These are phyloP conservation scores for Drosophila persimilis DNA, from an alignment of 1,140 invertebrate genomes.

Conservation along the genomic window DNA sequence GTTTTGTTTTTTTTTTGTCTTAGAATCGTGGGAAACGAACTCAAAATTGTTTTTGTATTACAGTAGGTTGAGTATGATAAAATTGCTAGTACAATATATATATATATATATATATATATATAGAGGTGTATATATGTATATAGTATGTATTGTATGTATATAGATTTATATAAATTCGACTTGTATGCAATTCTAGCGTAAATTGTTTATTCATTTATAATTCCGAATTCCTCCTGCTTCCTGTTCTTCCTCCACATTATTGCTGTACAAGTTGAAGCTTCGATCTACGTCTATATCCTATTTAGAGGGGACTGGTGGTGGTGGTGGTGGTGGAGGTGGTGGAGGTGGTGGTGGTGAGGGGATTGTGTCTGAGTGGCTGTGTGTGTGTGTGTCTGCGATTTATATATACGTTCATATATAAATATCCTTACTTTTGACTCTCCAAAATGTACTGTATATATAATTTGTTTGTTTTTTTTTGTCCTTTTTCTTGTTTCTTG, in stretches of 20 bases:
- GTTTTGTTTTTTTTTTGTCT: slow-evolving; percentile 25
- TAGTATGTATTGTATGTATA: slow-evolving; percentile 42
- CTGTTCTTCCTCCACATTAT: slow-evolving; percentile 15
- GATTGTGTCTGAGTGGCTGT: slow-evolving; percentile 23
- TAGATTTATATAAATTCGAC: slow-evolving; percentile 77
- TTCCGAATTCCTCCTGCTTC: slow-evolving; percentile 9
- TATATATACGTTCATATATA: slow-evolving; percentile 68
- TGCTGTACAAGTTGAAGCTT: slow-evolving; percentile 60
- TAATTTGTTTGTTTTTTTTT: slow-evolving; percentile 41
- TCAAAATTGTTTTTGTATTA: slow-evolving; percentile 37
- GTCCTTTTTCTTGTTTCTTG: slow-evolving; percentile 11
- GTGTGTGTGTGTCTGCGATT: slow-evolving; percentile 30
- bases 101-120: slow-evolving; percentile 22
- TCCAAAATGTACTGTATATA: slow-evolving; percentile 62
- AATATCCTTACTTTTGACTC: slow-evolving; percentile 66
- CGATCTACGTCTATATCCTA: slow-evolving; percentile 42
- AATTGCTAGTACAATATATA: slow-evolving; percentile 44
- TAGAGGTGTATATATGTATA: slow-evolving; percentile 27
- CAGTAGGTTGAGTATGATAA: slow-evolving; percentile 56
- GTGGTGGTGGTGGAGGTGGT: neutral
- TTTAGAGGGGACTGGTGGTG: slow-evolving; percentile 3
- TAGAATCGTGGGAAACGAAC: slow-evolving; percentile 24
- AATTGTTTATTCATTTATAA: slow-evolving; percentile 42
- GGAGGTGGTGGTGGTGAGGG: neutral
- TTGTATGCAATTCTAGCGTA: slow-evolving; percentile 79